Conservation (phyloP, 1,140 invertebrate species). For the Tetraneura akinire region DNA sequence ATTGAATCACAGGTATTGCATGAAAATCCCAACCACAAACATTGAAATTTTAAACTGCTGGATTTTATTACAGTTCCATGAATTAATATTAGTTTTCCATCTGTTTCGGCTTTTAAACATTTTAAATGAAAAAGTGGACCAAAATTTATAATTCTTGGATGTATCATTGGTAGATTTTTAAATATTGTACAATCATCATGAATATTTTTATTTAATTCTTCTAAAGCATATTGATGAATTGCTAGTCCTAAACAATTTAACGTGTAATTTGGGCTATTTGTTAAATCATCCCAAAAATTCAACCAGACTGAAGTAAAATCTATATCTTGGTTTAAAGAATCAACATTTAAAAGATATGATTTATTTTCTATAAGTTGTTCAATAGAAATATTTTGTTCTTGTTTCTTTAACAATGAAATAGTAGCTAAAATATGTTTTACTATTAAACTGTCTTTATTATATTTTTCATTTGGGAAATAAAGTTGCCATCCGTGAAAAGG, state of each 20-base stretch:
- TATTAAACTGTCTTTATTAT: slow-evolving; percentile 60
- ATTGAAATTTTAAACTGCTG: slow-evolving; percentile 72
- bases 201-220: slow-evolving; percentile 55
- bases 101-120: slow-evolving; percentile 76
- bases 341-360: slow-evolving; percentile 68
- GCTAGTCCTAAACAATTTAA: slow-evolving; percentile 71
- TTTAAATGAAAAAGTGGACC: slow-evolving; percentile 69
- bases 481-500: slow-evolving; percentile 69
- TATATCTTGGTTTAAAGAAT: slow-evolving; percentile 64
- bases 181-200: slow-evolving; percentile 54
- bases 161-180: slow-evolving; percentile 61
- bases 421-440: slow-evolving; percentile 62
- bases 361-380: slow-evolving; percentile 67
- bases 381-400: slow-evolving; percentile 62
- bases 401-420: slow-evolving; percentile 63
- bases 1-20: slow-evolving; percentile 70
- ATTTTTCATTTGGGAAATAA: slow-evolving; percentile 70
- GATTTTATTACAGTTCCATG: slow-evolving; percentile 85
- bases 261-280: slow-evolving; percentile 66
- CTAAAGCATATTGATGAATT: slow-evolving; percentile 67
- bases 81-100: slow-evolving; percentile 80
- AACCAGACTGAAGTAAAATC: slow-evolving; percentile 66
- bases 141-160: slow-evolving; percentile 72
- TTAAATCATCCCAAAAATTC: slow-evolving; percentile 68
- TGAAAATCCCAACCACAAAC: slow-evolving; percentile 77